Evolutionary conservation across 35 echinoderm and acorn worm species (phyloP).

Genomic region (Diadema setosum): DNA sequence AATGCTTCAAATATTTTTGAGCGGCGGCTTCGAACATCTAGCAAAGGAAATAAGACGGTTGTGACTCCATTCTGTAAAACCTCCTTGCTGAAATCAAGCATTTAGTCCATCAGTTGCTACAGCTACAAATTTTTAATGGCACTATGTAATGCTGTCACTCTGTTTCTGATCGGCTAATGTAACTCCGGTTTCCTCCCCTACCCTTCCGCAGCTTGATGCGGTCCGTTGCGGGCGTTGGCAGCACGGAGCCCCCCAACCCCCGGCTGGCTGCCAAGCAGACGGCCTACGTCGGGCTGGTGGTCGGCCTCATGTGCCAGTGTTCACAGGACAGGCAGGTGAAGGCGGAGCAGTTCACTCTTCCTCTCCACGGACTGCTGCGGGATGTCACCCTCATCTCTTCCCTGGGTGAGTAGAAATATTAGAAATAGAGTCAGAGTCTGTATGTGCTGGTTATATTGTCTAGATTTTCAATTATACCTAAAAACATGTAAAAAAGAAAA

Average conservation of each 20-base stretch:
- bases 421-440: neutral
- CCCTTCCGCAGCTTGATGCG: conserved; percentile 89
- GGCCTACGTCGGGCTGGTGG: conserved; percentile 65
- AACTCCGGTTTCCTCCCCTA: too few species aligned
- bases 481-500: neutral
- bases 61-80: too few species aligned
- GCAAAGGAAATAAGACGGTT: too few species aligned
- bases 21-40: too few species aligned
- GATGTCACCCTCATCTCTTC: conserved; percentile 68
- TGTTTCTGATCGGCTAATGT: too few species aligned
- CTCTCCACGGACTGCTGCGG: conserved; percentile 67
- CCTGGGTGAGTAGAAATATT: conserved; percentile 36
- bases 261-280: conserved; percentile 47
- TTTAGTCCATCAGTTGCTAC: too few species aligned
- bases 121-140: too few species aligned
- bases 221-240: conserved; percentile 61
- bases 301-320: conserved; percentile 72
- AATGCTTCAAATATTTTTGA: too few species aligned
- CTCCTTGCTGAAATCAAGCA: too few species aligned
- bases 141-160: too few species aligned
- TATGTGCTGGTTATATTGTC: too few species aligned
- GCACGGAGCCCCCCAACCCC: conserved; percentile 17
- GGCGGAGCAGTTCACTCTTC: conserved; percentile 50
- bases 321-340: conserved; percentile 45
- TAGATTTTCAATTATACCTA: neutral